Evolutionary conservation across 2,888 invertebrate genomes (phyloP).

Genomic region (Saturnia pavonia): DNA sequence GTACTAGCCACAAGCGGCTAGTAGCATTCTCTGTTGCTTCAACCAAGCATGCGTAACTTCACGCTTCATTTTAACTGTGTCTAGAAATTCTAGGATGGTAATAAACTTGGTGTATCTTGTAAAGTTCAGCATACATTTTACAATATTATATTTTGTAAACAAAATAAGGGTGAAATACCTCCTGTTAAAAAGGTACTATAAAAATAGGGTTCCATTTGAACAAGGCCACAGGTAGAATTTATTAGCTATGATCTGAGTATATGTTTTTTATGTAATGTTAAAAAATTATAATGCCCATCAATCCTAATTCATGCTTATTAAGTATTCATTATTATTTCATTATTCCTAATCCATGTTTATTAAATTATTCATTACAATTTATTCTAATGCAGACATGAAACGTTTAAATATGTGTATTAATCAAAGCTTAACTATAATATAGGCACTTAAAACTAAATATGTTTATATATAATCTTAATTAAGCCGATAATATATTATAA

Average conservation of each 20-base stretch:
- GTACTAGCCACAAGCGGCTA: too few species aligned
- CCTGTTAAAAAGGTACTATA: not conserved
- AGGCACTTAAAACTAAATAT: not conserved
- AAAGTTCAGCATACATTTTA: not conserved
- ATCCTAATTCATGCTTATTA: too few species aligned
- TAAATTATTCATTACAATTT: too few species aligned
- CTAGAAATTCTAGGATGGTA: constrained; percentile 15
- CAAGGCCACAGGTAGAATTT: not conserved
- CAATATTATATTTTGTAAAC: not conserved
- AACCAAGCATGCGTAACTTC: constrained; percentile 19
- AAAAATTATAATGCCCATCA: too few species aligned
- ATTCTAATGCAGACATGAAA: too few species aligned
- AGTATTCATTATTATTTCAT: too few species aligned
- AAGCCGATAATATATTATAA: constrained; percentile 1
- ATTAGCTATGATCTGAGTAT: not conserved
- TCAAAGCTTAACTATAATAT: not conserved
- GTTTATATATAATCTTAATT: not conserved
- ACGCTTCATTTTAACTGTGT: constrained; percentile 17
- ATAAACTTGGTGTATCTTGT: constrained; percentile 2
- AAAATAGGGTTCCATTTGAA: not conserved
- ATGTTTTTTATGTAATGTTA: too few species aligned
- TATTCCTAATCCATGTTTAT: too few species aligned
- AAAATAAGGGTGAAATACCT: not conserved
- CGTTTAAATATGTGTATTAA: too few species aligned
- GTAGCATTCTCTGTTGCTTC: constrained; percentile 19